Conservation (phyloP, 1,140 invertebrate genomes). For the Drosophila athabasca region DNA sequence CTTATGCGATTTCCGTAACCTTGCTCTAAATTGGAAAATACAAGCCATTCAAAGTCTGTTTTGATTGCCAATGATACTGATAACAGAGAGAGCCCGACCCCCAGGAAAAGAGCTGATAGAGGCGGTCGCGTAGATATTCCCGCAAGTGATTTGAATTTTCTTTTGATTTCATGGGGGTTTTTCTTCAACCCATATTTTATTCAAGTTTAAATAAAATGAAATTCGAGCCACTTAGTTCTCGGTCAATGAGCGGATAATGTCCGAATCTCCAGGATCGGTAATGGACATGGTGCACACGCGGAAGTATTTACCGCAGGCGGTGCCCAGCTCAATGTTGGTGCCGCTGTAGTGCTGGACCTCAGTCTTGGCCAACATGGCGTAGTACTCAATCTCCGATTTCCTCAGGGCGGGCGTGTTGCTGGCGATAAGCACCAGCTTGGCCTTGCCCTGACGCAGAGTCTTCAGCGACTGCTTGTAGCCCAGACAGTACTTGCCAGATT, state of each 20-base stretch:
- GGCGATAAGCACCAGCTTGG: too few species aligned
- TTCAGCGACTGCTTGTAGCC: conserved; percentile 99
- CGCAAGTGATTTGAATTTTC: too few species aligned
- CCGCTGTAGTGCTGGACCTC: conserved; percentile 99
- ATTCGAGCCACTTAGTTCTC: conserved; percentile 71
- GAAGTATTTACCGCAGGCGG: conserved; percentile 99
- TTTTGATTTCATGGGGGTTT: too few species aligned
- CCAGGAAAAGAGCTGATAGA: background rate
- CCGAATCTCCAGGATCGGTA: conserved; percentile 99
- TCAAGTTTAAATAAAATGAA: too few species aligned
- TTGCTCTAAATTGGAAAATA: conserved; percentile 22
- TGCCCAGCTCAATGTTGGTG: conserved; percentile 99
- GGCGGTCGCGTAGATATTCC: too few species aligned
- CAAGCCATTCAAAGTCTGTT: background rate
- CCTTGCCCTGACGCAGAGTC: conserved; percentile 84
- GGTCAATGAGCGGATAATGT: conserved; percentile 98
- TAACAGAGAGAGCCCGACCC: conserved; percentile 23
- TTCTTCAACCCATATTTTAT: too few species aligned
- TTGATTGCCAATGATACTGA: conserved; percentile 41
- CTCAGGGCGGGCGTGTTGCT: conserved; percentile 84
- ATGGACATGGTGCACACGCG: conserved; percentile 98
- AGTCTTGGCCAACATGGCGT: conserved; percentile 99
- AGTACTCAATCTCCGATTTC: conserved; percentile 99
- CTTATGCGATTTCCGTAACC: conserved; percentile 45
- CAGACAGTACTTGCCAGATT: conserved; percentile 98